A percentile compares a stretch with the other conserved stretches of the same genome.
phyloP scores from a whole-genome alignment of 2,888 invertebrate genomes.

The Trichacis sp. region DNA sequence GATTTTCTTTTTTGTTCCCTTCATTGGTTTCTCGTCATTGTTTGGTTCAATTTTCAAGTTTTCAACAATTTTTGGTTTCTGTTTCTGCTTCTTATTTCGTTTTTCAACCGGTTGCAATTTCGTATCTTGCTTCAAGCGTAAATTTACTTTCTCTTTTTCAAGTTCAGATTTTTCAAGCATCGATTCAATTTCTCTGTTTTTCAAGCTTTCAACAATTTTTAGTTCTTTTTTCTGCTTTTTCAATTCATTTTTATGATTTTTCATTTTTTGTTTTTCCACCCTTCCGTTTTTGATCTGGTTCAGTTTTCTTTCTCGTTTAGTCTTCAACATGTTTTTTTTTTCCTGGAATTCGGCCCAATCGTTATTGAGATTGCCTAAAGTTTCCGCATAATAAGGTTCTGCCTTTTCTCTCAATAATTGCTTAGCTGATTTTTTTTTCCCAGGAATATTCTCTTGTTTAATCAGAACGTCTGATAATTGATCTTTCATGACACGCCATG shows the following conservation, averaged over 20 bases:
- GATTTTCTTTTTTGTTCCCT: conserved; percentile 20
- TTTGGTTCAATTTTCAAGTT: neutral
- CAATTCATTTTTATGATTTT: neutral
- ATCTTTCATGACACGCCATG: conserved; percentile 80
- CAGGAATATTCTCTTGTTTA: too few species aligned
- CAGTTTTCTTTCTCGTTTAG: too few species aligned
- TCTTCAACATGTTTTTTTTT: too few species aligned
- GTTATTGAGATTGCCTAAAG: conserved; percentile 45
- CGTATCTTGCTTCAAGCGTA: neutral
- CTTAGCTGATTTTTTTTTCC: conserved; percentile 51
- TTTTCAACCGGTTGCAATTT: neutral
- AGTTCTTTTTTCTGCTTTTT: too few species aligned
- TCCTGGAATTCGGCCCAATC: conserved; percentile 64
- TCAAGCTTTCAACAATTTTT: too few species aligned
- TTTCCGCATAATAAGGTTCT: conserved; percentile 47
- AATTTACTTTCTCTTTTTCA: too few species aligned
- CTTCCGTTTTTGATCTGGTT: conserved; percentile 16
- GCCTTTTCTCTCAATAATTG: conserved; percentile 66
- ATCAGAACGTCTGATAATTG: conserved; percentile 71
- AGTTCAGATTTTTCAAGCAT: too few species aligned
- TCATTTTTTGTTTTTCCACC: conserved; percentile 5
- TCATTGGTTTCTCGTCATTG: conserved; percentile 7
- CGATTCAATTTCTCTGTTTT: too few species aligned
- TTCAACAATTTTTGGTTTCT: neutral
- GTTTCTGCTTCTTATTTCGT: neutral